Percentiles rank a stretch among this genome's conserved stretches.
phyloP scores from a whole-genome alignment of 2,113 vertebrate species.

The Mobula hypostoma region DNA sequence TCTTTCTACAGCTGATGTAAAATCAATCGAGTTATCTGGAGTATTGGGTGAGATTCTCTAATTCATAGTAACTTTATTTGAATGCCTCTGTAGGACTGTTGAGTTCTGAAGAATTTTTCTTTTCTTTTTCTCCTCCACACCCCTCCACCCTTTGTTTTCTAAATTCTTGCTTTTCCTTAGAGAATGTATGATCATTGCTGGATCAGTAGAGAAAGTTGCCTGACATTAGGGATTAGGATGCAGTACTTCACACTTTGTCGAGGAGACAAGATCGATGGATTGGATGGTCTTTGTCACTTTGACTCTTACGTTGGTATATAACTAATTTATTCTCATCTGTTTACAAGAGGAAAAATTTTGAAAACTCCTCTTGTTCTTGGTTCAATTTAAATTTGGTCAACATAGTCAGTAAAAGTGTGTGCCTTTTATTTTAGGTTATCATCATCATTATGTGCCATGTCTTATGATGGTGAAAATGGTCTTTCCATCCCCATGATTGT shows the following conservation, averaged over 20 bases:
- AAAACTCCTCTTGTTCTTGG: background rate
- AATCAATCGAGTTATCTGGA: background rate
- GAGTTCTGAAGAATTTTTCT: background rate
- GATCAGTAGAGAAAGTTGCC: background rate
- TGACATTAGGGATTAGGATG: background rate
- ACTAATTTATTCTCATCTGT: no score
- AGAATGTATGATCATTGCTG: no score
- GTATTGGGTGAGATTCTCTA: background rate
- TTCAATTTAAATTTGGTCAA: background rate
- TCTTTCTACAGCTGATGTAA: background rate
- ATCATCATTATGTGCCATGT: no score
- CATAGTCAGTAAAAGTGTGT: background rate
- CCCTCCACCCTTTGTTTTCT: no score
- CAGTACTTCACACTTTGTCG: background rate
- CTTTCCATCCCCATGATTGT: no score
- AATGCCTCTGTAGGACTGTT: background rate
- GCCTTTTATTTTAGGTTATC: background rate
- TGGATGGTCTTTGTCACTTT: background rate
- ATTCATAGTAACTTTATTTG: background rate
- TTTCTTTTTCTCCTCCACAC: no score
- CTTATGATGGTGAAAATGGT: no score
- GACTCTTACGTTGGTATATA: background rate
- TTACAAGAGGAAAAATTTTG: background rate
- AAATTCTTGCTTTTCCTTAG: background rate
- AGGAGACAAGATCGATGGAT: background rate